Evolutionary conservation across 2,797 vertebrate genomes (phyloP), one percentile per base, ranked within the genome.

Genomic region (Mallotus villosus): DNA sequence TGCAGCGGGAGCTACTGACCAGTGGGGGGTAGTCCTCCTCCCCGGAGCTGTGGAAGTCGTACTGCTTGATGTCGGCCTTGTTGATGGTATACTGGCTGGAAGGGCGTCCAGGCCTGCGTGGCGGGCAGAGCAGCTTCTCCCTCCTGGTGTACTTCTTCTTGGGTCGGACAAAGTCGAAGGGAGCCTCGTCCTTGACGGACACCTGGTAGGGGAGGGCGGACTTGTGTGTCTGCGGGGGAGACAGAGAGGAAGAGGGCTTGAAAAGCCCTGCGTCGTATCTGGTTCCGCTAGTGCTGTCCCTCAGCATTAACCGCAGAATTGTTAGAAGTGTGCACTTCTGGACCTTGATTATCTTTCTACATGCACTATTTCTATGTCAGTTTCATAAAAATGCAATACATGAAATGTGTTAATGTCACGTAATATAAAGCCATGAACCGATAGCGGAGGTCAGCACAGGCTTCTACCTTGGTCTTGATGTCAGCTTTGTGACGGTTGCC

Each of bases 31-130:
- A 94, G 71, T 96, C 95, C 16, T 97, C 96, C 74, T 97, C 96
- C 71, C 95, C 96, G 1, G 96, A 97, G 84, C 96, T 97, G 92
- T 96, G 95, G 90, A 97, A 97, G 93, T 97, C 96, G 34, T 97
- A 97, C 88, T 97, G 96, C 68, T 96, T 97, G 82, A 97, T 94
- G 71, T 97, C 95, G 12, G 94, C 95, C 90, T 95, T 94, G 91
- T 85, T 95, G 90, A 95, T 84, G 55, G 90, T 85, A 66, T 94
- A 93, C 74, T 92, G 78, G 37, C 92, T 90, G 76, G 95, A 91
- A 22, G 91, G 88, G 68, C 91, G 90, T 51, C 92, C 81, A 58
- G 93, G 93, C 22, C 82, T 80, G 63, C 93, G 94, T 49, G 93
- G 88, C 70, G 91, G 87, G 82, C 93, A 94, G 72, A 91, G 88